Evolutionary conservation across 2,113 vertebrate species (phyloP), one percentile per base, ranked within the genome.

Genomic region (Nasalis larvatus): DNA sequence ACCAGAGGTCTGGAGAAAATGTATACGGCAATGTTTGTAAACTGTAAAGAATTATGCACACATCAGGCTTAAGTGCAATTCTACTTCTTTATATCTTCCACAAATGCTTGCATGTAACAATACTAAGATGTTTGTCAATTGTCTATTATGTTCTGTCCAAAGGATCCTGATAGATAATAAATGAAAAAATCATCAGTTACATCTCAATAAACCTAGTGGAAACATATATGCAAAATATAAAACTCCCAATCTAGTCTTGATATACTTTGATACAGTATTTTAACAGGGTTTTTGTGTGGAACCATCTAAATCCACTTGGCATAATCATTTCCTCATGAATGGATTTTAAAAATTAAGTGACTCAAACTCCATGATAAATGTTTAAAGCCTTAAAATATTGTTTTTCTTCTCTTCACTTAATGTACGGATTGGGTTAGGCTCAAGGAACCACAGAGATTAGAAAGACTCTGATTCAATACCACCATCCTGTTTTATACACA

Each of bases 281-380:
- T 49, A 76, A 8, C 81, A 86, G 21, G 8, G 18, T 25, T 58
- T 16, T n/a, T 40, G 66, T 76, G 81, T 32, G 49, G n/a, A 80
- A 56, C 13, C 20, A 21, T 68, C 9, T 86, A 91, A 93, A 95
- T 92, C 58, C 27, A 83, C 73, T 54, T 86, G 35, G 90, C 20
- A 81, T 52, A 90, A 77, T 16, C 14, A 86, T 42, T 52, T 47
- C 2, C 25, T 52, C 82, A 96, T 27, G 35, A 95, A 25, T 6
- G 49, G 12, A 82, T 18, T 58, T 91, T 40, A 91, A 92, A 96
- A 85, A 94, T 74, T 77, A 95, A 96, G 77, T 73, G 49, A 63
- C 5, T 91, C 47, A 56, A 92, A 89, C 47, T 4, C 27, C 18
- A 18, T 76, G 21, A 86, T 32, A 74, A 90, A 87, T 63, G 8